phyloP scores from a whole-genome alignment of 2,113 vertebrate genomes.

The Tichodroma muraria region DNA sequence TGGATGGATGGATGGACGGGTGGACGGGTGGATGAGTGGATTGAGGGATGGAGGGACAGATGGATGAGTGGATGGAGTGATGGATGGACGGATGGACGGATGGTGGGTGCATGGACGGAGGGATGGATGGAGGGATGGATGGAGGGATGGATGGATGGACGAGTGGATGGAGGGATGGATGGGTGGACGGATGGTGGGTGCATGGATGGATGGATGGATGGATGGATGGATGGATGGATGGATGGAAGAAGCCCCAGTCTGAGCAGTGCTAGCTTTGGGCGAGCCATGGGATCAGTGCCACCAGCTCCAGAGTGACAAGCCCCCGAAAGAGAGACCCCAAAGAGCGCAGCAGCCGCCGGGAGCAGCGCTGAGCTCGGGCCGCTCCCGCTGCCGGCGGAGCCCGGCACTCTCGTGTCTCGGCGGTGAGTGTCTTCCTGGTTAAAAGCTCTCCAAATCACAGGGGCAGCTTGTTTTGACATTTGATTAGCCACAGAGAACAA shows the following conservation, averaged over 20 bases:
- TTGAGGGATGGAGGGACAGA: too few species aligned
- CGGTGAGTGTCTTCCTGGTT: conserved; percentile 22
- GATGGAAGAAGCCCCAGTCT: neutral
- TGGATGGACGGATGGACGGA: neutral
- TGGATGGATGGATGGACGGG: neutral
- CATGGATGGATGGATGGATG: neutral
- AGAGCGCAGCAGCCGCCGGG: neutral
- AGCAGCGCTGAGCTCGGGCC: neutral
- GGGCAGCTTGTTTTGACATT: conserved; percentile 59
- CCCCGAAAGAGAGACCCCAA: neutral
- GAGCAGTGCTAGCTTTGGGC: rapidly evolving
- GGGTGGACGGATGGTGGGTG: too few species aligned
- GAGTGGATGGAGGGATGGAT: neutral
- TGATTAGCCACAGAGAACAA: conserved; percentile 64
- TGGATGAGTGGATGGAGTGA: too few species aligned
- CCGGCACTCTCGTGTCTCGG: neutral
- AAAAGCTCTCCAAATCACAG: conserved; percentile 36
- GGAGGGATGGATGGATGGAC: neutral
- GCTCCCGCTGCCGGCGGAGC: neutral
- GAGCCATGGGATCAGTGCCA: neutral
- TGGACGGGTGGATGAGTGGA: neutral
- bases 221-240: neutral
- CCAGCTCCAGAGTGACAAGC: rapidly evolving
- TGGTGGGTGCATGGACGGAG: neutral
- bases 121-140: neutral